A percentile compares a stretch with the other conserved stretches of the same genome.
phyloP scores from a whole-genome alignment of 2,113 vertebrate species.

The Phalacrocorax brasilianus region DNA sequence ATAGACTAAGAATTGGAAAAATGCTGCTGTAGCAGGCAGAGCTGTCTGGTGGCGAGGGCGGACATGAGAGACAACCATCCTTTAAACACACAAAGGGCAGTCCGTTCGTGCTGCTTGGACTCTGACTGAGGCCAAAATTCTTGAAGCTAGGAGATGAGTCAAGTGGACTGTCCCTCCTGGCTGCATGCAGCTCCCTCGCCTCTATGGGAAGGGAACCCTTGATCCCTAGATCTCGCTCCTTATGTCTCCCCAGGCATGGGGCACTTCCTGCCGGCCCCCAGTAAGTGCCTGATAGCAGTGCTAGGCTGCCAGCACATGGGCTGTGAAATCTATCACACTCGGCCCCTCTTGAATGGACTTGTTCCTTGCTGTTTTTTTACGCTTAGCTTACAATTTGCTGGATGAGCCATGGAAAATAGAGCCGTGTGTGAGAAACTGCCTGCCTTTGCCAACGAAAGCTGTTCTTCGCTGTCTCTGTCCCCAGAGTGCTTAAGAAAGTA shows the following conservation, averaged over 20 bases:
- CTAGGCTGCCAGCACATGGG: background rate
- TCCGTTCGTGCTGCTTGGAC: accelerated
- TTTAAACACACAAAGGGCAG: background rate
- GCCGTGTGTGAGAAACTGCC: background rate
- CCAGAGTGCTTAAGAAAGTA: slow-evolving; percentile 38
- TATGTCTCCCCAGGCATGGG: accelerated
- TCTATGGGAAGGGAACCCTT: background rate
- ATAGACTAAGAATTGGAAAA: background rate
- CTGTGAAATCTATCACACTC: background rate
- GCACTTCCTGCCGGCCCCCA: background rate
- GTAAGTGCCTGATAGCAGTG: background rate
- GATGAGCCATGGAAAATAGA: slow-evolving; percentile 33
- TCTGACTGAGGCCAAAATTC: background rate
- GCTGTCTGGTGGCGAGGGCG: background rate
- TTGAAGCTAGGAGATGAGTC: background rate
- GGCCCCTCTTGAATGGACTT: background rate
- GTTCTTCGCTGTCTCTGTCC: slow-evolving; percentile 11
- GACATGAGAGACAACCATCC: background rate
- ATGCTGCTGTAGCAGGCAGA: background rate
- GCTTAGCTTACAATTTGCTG: background rate
- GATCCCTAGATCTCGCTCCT: background rate
- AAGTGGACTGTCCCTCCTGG: background rate
- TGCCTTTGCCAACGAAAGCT: slow-evolving; percentile 44
- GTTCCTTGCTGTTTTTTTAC: background rate
- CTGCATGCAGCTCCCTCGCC: background rate